Conservation (phyloP, 2,113 vertebrate genomes). For the human region GRCh38 chr3:139268001-139268500, state of each 20-base stretch:
- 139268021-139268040: background rate
- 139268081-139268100: background rate
- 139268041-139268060: background rate
- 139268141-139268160: background rate
- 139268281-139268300: background rate
- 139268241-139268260: background rate
- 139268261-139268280: background rate
- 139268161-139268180: background rate
- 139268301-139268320: background rate
- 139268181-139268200: background rate
- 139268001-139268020: background rate
- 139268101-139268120: background rate
- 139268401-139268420: background rate
- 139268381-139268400: background rate
- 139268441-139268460: conserved; percentile 37
- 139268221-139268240: background rate
- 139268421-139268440: background rate
- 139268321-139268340: background rate
- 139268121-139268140: background rate
- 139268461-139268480: conserved; percentile 24
- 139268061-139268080: background rate
- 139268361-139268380: conserved; percentile 1
- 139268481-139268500: background rate
- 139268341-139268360: background rate
- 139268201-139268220: background rate